Evolutionary conservation across 2,888 invertebrate genomes (phyloP).

Genomic region (Orgyia antiqua): DNA sequence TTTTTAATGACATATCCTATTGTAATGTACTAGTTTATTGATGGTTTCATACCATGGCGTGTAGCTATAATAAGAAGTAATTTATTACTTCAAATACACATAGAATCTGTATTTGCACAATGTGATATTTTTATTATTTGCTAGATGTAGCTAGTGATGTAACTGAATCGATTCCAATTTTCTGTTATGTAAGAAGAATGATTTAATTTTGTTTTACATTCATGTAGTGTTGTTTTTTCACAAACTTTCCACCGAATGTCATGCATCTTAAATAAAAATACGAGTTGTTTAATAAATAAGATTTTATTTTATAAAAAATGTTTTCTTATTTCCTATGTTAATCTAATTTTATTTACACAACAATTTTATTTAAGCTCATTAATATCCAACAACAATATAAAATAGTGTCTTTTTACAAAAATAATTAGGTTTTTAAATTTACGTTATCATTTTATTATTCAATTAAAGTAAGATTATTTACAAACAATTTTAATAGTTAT

Average conservation of each 20-base stretch:
- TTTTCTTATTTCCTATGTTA: slow-evolving; percentile 54
- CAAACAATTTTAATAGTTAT: no score
- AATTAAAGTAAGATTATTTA: no score
- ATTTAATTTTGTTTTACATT: slow-evolving; percentile 26
- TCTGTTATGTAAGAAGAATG: slow-evolving; percentile 16
- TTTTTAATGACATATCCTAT: no score
- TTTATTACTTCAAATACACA: no score
- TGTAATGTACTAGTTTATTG: no score
- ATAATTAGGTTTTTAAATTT: no score
- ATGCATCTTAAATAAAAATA: slow-evolving; percentile 13
- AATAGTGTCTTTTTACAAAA: slow-evolving; percentile 12
- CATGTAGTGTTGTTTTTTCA: slow-evolving; percentile 23
- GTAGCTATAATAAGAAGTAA: no score
- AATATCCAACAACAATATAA: slow-evolving; percentile 25
- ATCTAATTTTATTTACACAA: slow-evolving; percentile 58
- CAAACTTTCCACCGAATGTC: slow-evolving; percentile 25
- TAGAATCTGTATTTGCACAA: no score
- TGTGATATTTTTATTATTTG: slow-evolving; percentile 32
- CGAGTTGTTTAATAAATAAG: slow-evolving; percentile 63
- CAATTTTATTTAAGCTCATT: slow-evolving; percentile 29
- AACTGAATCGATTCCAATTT: slow-evolving; percentile 15
- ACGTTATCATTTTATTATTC: no score
- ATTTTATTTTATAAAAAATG: slow-evolving; percentile 59
- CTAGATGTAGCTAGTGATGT: slow-evolving; percentile 16
- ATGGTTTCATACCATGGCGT: no score